These are phyloP conservation scores for Tadarida brasiliensis DNA, from an alignment of 2,797 vertebrate species.

Conservation along the genomic window DNA sequence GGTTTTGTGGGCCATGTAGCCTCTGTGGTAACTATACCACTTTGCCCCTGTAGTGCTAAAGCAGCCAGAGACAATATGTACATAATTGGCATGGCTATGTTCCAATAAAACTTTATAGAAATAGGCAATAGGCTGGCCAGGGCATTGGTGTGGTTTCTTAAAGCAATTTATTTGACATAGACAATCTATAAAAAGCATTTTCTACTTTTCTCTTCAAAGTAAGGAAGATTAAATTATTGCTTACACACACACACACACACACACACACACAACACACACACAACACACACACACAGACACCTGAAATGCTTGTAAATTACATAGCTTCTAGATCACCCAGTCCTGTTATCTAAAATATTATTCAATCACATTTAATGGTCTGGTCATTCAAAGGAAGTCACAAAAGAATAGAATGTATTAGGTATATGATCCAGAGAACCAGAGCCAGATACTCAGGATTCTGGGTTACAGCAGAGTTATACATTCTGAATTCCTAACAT, in stretches of 20 bases:
- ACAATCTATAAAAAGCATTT: slow-evolving; percentile 28
- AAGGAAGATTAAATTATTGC: slow-evolving; percentile 16
- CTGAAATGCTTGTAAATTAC: slow-evolving; percentile 59
- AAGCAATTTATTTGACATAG: slow-evolving; percentile 35
- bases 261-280: too few relatives aligned
- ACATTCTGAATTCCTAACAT: slow-evolving; percentile 30
- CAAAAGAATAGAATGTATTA: slow-evolving; percentile 20
- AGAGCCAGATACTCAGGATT: slow-evolving; percentile 13
- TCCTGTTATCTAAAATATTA: slow-evolving; percentile 44
- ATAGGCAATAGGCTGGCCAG: not conserved
- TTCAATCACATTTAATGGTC: slow-evolving; percentile 32
- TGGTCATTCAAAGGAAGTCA: slow-evolving; percentile 33
- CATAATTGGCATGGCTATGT: not conserved
- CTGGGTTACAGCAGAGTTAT: not conserved
- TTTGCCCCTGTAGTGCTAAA: not conserved
- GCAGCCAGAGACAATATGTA: not conserved
- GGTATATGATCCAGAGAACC: not conserved
- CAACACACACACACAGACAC: too few relatives aligned
- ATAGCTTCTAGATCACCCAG: not conserved
- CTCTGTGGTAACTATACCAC: not conserved
- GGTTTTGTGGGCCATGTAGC: not conserved
- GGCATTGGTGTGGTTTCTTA: slow-evolving; percentile 31
- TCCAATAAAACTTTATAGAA: slow-evolving; percentile 55
- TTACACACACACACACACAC: not conserved
- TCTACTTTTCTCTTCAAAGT: slow-evolving; percentile 30